phyloP scores from a whole-genome alignment of 2,888 invertebrate species.

The Omphaloscelis lunosa region DNA sequence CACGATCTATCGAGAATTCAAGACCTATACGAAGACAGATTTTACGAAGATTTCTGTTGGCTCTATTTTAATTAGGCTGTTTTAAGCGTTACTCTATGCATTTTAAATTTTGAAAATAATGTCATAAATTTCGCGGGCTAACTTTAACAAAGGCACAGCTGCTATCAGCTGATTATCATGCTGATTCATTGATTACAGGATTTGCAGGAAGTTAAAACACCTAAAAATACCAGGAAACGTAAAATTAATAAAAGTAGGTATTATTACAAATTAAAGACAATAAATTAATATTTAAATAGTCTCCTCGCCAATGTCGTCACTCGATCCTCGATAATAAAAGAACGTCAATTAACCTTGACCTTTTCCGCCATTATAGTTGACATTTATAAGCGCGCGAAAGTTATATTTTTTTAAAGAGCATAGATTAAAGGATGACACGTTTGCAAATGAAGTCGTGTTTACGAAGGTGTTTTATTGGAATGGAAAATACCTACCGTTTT shows the following conservation, averaged over 20 bases:
- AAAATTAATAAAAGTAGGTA: neutral
- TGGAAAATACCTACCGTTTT: slow-evolving; percentile 3
- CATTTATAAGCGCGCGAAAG: slow-evolving; percentile 68
- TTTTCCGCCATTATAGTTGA: slow-evolving; percentile 62
- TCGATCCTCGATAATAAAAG: slow-evolving; percentile 40
- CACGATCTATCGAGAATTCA: neutral
- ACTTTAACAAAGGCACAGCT: neutral
- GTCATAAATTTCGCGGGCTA: neutral
- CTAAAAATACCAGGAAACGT: slow-evolving; percentile 16
- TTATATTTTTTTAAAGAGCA: slow-evolving; percentile 47
- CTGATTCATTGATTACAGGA: neutral
- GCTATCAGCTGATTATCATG: neutral
- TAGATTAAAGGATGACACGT: slow-evolving; percentile 60
- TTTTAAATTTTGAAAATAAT: neutral
- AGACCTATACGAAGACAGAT: neutral
- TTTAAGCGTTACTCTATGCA: neutral
- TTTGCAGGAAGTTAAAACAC: neutral
- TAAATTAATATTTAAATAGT: slow-evolving; percentile 19
- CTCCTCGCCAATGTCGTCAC: neutral
- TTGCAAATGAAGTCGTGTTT: slow-evolving; percentile 46
- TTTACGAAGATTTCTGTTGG: neutral
- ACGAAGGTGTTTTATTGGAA: slow-evolving; percentile 18
- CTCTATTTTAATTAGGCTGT: neutral
- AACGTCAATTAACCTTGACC: slow-evolving; percentile 65
- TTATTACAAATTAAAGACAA: slow-evolving; percentile 8